Evolutionary conservation across 2,113 vertebrate genomes (phyloP).

Genomic region (Limanda limanda): DNA sequence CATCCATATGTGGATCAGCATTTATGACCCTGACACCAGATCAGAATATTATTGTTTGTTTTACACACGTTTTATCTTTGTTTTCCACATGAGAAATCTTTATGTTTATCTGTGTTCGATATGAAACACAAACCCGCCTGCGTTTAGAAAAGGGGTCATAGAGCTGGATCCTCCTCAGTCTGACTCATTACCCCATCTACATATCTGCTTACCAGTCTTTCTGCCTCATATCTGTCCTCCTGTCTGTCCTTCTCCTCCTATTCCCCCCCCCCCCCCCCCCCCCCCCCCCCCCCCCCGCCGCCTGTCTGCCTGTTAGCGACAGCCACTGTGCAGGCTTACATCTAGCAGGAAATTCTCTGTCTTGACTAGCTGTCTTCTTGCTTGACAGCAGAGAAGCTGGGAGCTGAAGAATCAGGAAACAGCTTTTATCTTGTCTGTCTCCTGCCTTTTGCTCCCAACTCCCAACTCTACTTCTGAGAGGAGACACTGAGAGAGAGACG

Average conservation of each 20-base stretch:
- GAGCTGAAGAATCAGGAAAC: conserved; percentile 78
- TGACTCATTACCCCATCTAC: conserved; percentile 22
- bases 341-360: conserved; percentile 72
- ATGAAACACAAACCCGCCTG: conserved; percentile 14
- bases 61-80: background rate
- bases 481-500: conserved; percentile 57
- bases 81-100: too few species aligned
- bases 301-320: conserved; percentile 71
- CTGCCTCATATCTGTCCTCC: conserved; percentile 39
- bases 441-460: conserved; percentile 79
- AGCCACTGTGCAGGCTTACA: conserved; percentile 73
- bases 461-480: conserved; percentile 72
- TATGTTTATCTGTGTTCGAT: background rate
- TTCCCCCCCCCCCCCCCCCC: conserved; percentile 12
- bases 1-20: background rate
- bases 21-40: conserved; percentile 1
- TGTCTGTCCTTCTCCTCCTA: conserved; percentile 43
- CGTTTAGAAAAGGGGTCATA: background rate
- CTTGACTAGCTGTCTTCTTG: conserved; percentile 77
- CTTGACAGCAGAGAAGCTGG: conserved; percentile 78
- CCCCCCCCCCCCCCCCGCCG: conserved; percentile 37
- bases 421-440: conserved; percentile 82
- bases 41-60: conserved; percentile 5
- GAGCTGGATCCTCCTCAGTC: conserved; percentile 22
- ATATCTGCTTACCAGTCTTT: conserved; percentile 31